Percentiles rank a stretch among this genome's conserved stretches.
Conservation (phyloP, 2,113 vertebrate species). For the Helogale parvula region DNA sequence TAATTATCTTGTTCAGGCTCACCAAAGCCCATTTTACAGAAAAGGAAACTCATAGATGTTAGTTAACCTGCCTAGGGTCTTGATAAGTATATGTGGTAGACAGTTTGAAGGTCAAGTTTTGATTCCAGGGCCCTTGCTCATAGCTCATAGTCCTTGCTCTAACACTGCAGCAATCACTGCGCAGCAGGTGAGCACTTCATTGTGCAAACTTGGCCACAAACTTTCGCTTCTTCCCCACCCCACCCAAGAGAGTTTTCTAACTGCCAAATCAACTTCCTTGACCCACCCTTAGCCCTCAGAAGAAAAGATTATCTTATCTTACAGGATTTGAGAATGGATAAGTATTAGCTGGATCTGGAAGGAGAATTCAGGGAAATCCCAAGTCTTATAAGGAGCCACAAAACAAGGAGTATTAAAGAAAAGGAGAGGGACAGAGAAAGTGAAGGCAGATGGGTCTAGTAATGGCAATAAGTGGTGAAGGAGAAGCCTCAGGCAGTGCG, state of each 20-base stretch:
- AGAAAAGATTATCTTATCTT: neutral
- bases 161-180: neutral
- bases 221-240: neutral
- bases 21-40: constrained; percentile 24
- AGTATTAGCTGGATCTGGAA: neutral
- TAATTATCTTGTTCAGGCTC: neutral
- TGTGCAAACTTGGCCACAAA: neutral
- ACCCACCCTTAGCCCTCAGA: neutral
- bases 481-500: neutral
- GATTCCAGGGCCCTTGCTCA: neutral
- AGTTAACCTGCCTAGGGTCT: neutral
- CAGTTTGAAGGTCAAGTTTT: neutral
- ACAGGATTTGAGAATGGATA: neutral
- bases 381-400: neutral
- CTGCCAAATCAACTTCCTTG: neutral
- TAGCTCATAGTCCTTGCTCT: neutral
- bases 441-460: neutral
- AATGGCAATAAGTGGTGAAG: neutral
- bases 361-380: neutral
- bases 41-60: neutral
- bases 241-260: neutral
- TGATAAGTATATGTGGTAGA: neutral
- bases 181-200: neutral
- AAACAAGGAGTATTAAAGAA: neutral
- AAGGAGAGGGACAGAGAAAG: neutral